phyloP scores from a whole-genome alignment of 2,113 vertebrate species.

The Zosterops borbonicus region DNA sequence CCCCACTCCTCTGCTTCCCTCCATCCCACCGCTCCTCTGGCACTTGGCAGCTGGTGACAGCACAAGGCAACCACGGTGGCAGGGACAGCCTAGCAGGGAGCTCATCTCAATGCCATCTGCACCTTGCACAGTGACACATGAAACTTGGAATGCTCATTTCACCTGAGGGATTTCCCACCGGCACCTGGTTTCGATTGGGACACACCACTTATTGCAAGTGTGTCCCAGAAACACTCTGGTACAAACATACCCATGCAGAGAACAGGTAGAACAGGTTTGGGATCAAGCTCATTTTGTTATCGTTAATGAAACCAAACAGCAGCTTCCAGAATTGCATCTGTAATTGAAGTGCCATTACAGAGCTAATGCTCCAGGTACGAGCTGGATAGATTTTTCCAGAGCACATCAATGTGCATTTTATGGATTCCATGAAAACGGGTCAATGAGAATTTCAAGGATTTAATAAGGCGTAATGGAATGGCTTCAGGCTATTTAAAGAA shows the following conservation, averaged over 20 bases:
- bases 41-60: not conserved
- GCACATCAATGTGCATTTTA: not conserved
- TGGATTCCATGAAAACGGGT: constrained; percentile 17
- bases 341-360: not conserved
- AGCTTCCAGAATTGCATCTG: not conserved
- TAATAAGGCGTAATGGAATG: not conserved
- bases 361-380: not conserved
- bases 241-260: not conserved
- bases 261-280: not conserved
- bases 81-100: not conserved
- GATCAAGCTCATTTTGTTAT: not conserved
- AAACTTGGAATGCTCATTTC: not conserved
- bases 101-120: not conserved
- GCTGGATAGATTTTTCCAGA: not conserved
- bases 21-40: not conserved
- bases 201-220: accelerated
- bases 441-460: constrained; percentile 42
- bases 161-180: not conserved
- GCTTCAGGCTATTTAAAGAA: not conserved
- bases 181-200: not conserved
- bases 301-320: not conserved
- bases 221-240: not conserved
- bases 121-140: not conserved
- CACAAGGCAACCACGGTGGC: not conserved
- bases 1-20: not conserved